Conservation (phyloP, 2,113 vertebrate species). For the Platanista minor region DNA sequence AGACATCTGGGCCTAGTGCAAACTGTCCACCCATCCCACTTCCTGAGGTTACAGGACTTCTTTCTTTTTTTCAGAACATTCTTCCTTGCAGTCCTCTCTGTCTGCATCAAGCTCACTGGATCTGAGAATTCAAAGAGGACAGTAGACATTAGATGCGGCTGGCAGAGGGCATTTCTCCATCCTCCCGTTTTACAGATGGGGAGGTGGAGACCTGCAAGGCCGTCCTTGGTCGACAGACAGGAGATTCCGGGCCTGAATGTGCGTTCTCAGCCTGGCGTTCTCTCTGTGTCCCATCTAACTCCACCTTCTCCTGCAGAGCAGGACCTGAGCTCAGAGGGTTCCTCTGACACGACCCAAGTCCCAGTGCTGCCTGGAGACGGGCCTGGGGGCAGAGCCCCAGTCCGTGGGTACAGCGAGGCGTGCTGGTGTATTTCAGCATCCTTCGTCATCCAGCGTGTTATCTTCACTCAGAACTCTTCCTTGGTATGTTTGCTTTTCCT, state of each 20-base stretch:
- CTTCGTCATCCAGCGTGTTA: accelerated
- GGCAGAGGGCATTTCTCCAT: neutral
- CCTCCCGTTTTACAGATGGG: neutral
- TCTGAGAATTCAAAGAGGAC: neutral
- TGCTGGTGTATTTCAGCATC: neutral
- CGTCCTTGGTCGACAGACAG: neutral
- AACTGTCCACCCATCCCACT: neutral
- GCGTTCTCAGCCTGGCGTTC: neutral
- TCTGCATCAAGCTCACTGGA: neutral
- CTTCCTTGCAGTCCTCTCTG: neutral
- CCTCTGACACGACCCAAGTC: neutral
- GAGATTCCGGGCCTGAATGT: neutral
- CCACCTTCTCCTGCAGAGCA: neutral
- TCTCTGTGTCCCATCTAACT: neutral
- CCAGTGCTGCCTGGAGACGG: too few relatives aligned
- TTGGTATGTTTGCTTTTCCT: neutral
- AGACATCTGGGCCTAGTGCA: neutral
- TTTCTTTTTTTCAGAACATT: neutral
- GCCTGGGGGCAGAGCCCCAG: neutral
- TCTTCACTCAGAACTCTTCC: neutral
- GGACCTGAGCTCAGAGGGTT: neutral
- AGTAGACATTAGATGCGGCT: neutral
- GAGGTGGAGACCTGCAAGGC: neutral
- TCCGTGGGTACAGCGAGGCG: accelerated
- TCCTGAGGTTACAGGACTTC: neutral